These are phyloP conservation scores for Paradoxurus hermaphroditus DNA, from an alignment of 2,113 vertebrate genomes.

Conservation along the genomic window DNA sequence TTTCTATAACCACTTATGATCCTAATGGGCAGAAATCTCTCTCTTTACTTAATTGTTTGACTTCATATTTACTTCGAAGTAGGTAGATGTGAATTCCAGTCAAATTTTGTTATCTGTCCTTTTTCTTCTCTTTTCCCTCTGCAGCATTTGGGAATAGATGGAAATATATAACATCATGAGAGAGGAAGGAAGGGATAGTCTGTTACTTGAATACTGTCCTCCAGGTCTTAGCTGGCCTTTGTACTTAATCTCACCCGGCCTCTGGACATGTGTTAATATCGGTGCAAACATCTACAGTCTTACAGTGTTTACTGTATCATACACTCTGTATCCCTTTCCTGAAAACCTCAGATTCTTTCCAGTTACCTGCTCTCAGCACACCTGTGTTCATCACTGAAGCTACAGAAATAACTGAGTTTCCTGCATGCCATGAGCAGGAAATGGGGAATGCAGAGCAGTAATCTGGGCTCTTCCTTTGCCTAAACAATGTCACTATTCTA, in stretches of 20 bases:
- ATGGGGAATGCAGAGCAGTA: background rate
- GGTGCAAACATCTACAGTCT: background rate
- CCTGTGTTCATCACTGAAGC: background rate
- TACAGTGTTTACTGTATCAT: no score
- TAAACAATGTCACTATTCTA: background rate
- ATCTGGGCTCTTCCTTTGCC: background rate
- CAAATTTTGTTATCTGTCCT: background rate
- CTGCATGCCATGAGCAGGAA: background rate
- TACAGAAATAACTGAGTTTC: background rate
- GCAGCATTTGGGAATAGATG: background rate
- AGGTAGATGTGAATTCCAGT: background rate
- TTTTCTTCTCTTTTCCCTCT: background rate
- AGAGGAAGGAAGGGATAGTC: background rate
- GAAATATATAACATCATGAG: background rate
- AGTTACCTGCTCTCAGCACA: background rate
- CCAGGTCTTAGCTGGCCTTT: background rate
- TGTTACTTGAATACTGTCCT: background rate
- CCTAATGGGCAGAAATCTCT: background rate
- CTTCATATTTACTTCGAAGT: background rate
- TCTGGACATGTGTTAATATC: background rate
- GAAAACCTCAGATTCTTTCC: no score
- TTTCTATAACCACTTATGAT: background rate
- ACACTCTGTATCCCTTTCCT: background rate
- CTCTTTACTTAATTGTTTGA: background rate
- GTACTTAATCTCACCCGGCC: background rate